Evolutionary conservation across 2,797 vertebrate genomes (phyloP).

Genomic region (Coregonus sp.): DNA sequence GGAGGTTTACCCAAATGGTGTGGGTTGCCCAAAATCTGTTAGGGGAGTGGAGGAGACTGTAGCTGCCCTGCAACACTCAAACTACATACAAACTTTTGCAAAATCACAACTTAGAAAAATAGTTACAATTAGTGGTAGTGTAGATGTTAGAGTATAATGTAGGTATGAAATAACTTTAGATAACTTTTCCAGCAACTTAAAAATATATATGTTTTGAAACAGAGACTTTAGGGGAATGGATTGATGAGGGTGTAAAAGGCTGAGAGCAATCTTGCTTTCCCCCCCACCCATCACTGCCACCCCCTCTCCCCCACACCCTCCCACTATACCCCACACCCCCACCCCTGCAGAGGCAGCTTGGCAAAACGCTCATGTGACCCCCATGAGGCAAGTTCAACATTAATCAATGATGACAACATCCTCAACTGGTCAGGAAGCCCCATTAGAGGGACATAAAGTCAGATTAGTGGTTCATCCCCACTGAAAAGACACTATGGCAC

Average conservation of each 20-base stretch:
- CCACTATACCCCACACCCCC: neutral
- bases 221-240: neutral
- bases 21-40: neutral
- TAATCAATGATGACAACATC: slow-evolving; percentile 71
- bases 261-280: neutral
- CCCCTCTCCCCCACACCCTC: neutral
- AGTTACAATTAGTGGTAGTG: neutral
- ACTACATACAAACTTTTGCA: neutral
- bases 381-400: slow-evolving; percentile 61
- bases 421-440: slow-evolving; percentile 69
- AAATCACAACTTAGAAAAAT: neutral
- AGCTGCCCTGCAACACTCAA: neutral
- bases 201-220: neutral
- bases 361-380: slow-evolving; percentile 43
- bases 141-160: too few species aligned
- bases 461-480: slow-evolving; percentile 38
- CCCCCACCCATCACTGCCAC: slow-evolving; percentile 19
- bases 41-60: neutral
- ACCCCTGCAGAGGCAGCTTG: slow-evolving; percentile 23
- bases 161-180: neutral
- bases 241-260: slow-evolving; percentile 73
- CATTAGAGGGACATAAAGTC: slow-evolving; percentile 63
- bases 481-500: slow-evolving; percentile 42
- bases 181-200: neutral
- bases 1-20: slow-evolving; percentile 5